A percentile compares a stretch with the other conserved stretches of the same genome.
phyloP scores from a whole-genome alignment of 2,797 vertebrate species.

The Rhinoraja longicauda region DNA sequence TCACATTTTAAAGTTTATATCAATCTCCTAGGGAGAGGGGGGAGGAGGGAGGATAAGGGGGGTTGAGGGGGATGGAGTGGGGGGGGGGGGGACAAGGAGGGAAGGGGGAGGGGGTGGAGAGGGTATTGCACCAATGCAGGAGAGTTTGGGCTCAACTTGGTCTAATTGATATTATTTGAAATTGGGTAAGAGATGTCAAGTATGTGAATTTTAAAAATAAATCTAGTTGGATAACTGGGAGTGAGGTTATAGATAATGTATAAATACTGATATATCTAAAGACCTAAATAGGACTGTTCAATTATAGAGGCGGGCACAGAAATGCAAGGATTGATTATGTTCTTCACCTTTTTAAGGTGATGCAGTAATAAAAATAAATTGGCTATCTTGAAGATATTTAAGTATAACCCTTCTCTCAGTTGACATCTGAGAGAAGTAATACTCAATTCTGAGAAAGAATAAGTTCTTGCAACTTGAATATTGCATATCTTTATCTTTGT shows the following conservation, averaged over 20 bases:
- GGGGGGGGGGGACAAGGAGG: too few relatives aligned
- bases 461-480: background rate
- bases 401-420: background rate
- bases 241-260: background rate
- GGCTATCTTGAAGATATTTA: background rate
- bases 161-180: background rate
- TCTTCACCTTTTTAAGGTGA: background rate
- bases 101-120: too few relatives aligned
- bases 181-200: background rate
- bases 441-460: background rate
- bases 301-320: background rate
- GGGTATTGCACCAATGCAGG: too few relatives aligned
- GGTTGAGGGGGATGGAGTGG: too few relatives aligned
- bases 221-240: background rate
- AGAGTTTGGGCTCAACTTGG: background rate
- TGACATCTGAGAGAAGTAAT: background rate
- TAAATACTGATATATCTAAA: background rate
- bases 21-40: too few relatives aligned
- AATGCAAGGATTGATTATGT: background rate
- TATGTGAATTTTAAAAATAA: background rate
- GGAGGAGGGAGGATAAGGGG: too few relatives aligned
- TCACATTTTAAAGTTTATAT: too few relatives aligned
- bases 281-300: background rate
- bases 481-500: background rate
- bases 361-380: background rate